phyloP scores from a whole-genome alignment of 2,113 vertebrate species.

The Ardeotis arabs region DNA sequence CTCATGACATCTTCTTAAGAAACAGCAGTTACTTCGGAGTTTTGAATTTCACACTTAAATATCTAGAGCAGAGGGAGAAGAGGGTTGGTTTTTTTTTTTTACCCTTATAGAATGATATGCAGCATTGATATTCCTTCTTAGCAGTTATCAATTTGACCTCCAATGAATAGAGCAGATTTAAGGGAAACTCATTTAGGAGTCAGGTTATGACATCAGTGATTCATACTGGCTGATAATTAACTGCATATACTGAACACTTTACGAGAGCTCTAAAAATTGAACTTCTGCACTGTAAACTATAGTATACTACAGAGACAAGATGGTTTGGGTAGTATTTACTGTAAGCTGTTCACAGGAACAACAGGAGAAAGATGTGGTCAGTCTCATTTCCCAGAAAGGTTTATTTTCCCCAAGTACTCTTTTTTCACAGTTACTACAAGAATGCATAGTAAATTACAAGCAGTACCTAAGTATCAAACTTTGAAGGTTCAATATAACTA shows the following conservation, averaged over 20 bases:
- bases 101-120: not conserved
- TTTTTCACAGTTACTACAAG: not conserved
- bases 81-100: not conserved
- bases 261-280: not conserved
- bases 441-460: not conserved
- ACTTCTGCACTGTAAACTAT: not conserved
- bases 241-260: not conserved
- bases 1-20: not conserved
- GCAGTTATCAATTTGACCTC: constrained; percentile 58
- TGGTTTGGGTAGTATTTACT: not conserved
- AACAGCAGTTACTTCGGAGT: not conserved
- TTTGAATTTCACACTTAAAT: not conserved
- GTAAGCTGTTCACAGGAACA: not conserved
- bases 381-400: not conserved
- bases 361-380: not conserved
- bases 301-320: not conserved
- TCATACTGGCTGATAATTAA: constrained; percentile 50
- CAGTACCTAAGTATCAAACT: not conserved
- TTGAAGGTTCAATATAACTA: not conserved
- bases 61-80: not conserved
- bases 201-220: constrained; percentile 6
- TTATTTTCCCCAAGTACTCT: not conserved
- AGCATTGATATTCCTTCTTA: constrained; percentile 27
- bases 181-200: constrained; percentile 57
- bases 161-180: constrained; percentile 47